Evolutionary conservation across 35 echinoderm and acorn worm genomes (phyloP).

Genomic region (Diadema setosum): DNA sequence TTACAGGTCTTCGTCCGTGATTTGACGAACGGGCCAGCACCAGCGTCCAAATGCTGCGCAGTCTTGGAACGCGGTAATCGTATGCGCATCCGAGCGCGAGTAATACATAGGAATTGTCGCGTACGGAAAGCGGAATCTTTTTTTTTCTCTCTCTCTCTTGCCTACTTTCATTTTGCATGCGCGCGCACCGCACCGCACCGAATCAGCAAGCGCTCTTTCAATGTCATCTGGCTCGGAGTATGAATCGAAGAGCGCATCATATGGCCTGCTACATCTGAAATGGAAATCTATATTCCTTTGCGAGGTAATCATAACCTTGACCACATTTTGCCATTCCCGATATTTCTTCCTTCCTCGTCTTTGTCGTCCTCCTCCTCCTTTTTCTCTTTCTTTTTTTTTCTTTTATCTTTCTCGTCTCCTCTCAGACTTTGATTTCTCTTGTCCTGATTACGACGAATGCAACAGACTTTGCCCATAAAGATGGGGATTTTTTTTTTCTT

Average conservation of each 20-base stretch:
- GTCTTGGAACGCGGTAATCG: not conserved
- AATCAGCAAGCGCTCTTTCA: not conserved
- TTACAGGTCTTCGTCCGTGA: too few species aligned
- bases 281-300: not conserved
- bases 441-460: too few species aligned
- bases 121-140: too few species aligned
- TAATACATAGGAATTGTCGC: not conserved
- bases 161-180: too few species aligned
- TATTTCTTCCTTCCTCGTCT: too few species aligned
- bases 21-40: too few species aligned
- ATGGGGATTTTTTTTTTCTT: too few species aligned
- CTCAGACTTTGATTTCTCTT: too few species aligned
- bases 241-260: not conserved
- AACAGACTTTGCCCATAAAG: not conserved
- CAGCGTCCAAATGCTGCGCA: not conserved
- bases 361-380: too few species aligned
- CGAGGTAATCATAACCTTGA: conserved; percentile 2
- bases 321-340: conserved; percentile 6
- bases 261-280: not conserved
- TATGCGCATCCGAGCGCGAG: not conserved
- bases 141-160: too few species aligned
- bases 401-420: too few species aligned
- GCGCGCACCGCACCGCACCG: not conserved
- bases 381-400: too few species aligned
- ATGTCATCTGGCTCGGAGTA: not conserved